phyloP scores from a whole-genome alignment of 2,113 vertebrate genomes.

The Apistogramma diplotaenia region DNA sequence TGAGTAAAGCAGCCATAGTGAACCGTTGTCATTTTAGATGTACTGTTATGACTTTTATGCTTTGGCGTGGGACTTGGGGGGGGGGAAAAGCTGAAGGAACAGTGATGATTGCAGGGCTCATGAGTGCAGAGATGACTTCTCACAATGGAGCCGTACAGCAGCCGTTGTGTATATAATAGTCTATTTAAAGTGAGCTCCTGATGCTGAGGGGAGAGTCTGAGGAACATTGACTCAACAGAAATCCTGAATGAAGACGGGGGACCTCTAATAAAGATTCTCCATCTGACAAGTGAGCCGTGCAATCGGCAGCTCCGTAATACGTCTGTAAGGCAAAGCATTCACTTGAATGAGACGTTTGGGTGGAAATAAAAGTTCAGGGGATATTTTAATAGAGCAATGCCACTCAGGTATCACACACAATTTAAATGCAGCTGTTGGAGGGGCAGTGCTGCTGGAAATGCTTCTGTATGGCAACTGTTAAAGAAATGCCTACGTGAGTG shows the following conservation, averaged over 20 bases:
- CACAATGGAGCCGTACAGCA: constrained; percentile 12
- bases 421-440: not conserved
- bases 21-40: constrained; percentile 52
- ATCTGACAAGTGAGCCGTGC: constrained; percentile 19
- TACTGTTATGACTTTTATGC: constrained; percentile 62
- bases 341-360: not conserved
- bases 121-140: constrained; percentile 20
- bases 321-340: not conserved
- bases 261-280: constrained; percentile 4
- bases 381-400: constrained; percentile 18
- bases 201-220: not conserved
- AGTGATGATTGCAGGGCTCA: constrained; percentile 38
- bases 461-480: not conserved
- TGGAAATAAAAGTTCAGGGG: constrained; percentile 17
- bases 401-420: not conserved
- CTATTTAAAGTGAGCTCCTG: constrained; percentile 32
- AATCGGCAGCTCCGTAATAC: not conserved
- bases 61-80: constrained; percentile 54
- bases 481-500: not conserved
- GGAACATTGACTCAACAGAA: constrained; percentile 46
- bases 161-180: constrained; percentile 10
- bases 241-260: not conserved
- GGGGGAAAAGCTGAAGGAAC: constrained; percentile 44
- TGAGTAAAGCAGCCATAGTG: constrained; percentile 23
- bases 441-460: not conserved